Evolutionary conservation across 2,113 vertebrate species (phyloP), one percentile per base, ranked within the genome.

Genomic region (Oncorhynchus tshawytscha): DNA sequence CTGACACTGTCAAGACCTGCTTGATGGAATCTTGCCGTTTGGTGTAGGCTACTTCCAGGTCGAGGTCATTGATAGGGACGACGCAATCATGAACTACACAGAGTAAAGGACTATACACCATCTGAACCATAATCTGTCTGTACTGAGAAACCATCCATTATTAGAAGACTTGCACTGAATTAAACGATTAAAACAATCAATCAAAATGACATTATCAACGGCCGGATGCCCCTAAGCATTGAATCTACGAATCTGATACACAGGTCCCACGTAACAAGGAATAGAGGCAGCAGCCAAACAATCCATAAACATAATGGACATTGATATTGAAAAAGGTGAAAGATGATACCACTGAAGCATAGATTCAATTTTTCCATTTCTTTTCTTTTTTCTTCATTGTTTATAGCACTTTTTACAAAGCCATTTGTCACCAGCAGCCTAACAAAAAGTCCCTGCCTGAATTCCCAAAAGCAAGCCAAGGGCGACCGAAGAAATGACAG

Each of bases 311-410:
- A 86, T 89, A 90, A 90, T 85, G 85, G 88, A 85, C 85, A 86
- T 90, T 86, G 87, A 88, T 90, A 91, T 88, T 88, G 83, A 91
- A 85, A 88, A 18, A 88, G 87, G 90, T 91, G 91, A 92, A 88
- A 85, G 86, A 91, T 91, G 91, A 88, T 83, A 82, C 86, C 75
- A 82, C 71, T 60, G 73, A 85, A 78, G 82, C 84, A 74, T 48
- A 82, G 86, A 91, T 92, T 91, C 79, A 88, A 88, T 91, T 91
- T 91, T 85, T 80, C 67, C 31, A 45, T 34, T 20, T 20, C 45
- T 81, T 84, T 86, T 68, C 18, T 69, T 79, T 76, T 81, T 71
- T 84, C 2, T 39, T 68, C 84, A 82, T 76, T 72, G 85, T 80
- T 81, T 82, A 71, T 82, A 84, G 88, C 83, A 13, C 77, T 78